Evolutionary conservation across 2,888 invertebrate species (phyloP), one percentile per base, ranked within the genome.

Genomic region (Campoplex nolae): DNA sequence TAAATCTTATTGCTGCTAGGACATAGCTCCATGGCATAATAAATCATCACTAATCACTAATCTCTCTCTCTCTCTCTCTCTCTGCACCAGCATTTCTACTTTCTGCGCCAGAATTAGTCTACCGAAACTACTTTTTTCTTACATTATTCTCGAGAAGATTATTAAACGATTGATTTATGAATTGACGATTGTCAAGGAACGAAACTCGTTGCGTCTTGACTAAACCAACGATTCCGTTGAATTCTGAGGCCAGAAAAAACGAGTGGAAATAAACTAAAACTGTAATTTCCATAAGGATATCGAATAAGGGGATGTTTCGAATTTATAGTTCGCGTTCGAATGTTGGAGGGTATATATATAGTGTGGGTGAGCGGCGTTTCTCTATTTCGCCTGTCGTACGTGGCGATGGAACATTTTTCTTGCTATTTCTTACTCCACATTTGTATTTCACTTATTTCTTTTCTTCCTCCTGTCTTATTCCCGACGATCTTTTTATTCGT

Each of bases 361-460:
- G 28, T 45, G 13, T 45, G 28, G 28, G 28, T 7, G 23, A 42
- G 42, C 7, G 42, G 42, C 7, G 42, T 45, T 8, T 32, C n/a
- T 18, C 28, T 70, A 23, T 48, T 48, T 58, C 54, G 54, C 58
- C 38, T 48, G 7, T 23, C 38, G 45, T 78, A 38, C 54, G 54
- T 28, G 54, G 54, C 13, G 38, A 68, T 68, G 48, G 38, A 38
- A 70, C 35, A 67, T 68, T 42, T 68, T 42, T 74, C 38, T 83
- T 51, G 67, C 51, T 68, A 51, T 78, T 79, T 56, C 74, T 65
- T 77, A 48, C 73, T 56, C 73, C 51, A 56, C 62, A 42, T 70
- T 79, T 87, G 35, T 83, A 77, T 87, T 88, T 83, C 78, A 87
- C 75, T 82, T 82, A 85, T 81, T 81, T 68, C 58, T 58, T 79